These are phyloP conservation scores for Callimorpha dominula DNA, from an alignment of 2,888 invertebrate species.

Conservation along the genomic window DNA sequence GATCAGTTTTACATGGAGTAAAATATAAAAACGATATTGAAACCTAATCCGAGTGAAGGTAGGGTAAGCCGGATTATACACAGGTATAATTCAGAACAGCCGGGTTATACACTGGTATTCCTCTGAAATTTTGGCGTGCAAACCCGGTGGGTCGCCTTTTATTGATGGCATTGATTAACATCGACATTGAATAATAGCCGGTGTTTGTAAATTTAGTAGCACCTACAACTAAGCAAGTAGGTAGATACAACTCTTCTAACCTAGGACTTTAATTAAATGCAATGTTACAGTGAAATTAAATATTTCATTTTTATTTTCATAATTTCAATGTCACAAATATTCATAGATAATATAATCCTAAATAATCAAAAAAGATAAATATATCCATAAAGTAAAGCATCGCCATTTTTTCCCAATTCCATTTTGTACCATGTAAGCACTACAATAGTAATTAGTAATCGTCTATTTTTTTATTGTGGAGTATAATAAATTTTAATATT, in stretches of 20 bases:
- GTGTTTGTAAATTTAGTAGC: conserved; percentile 12
- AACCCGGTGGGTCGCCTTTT: conserved; percentile 16
- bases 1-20: not conserved
- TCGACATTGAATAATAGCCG: conserved; percentile 24
- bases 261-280: not conserved
- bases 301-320: not conserved
- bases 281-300: not conserved
- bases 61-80: not conserved
- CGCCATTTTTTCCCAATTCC: not conserved
- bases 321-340: not conserved
- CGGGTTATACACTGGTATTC: not conserved
- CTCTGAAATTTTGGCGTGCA: conserved; percentile 3
- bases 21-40: not conserved
- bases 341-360: not conserved
- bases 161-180: conserved; percentile 35
- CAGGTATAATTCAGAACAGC: not conserved
- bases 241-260: not conserved
- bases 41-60: not conserved
- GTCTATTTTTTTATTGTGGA: no score
- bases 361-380: no score
- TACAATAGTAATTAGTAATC: no score
- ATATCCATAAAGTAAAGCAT: no score
- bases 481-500: no score
- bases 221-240: conserved; percentile 7
- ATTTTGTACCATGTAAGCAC: not conserved